Base-by-base conservation (phyloP, 2,797 vertebrate species). In the Acanthornis magna region DNA sequence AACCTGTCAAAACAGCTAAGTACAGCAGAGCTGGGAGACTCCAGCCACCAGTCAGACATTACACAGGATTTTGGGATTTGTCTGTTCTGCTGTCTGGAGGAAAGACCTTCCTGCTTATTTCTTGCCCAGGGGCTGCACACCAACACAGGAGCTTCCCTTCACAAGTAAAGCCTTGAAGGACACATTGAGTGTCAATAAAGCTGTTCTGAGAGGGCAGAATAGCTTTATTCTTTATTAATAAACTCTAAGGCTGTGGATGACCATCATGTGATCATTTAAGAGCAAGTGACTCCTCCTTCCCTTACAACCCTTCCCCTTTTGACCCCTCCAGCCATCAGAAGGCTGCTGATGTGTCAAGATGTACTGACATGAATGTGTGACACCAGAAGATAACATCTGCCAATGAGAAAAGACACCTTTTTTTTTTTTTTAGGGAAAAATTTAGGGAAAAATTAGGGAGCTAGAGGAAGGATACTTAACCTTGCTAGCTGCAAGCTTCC, bases 1-100 rank as follows among this genome's bases (percentile, higher is more conserved):
- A 95, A 95, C 83, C 97, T 97, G 96, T 96, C 96, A 96, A 57
- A 96, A 89, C 79, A 88, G 60, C 76, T 96, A 87, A 93, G 82
- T 87, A 75, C 94, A 95, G 93, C 83, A 96, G 84, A 97, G 97
- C 95, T 94, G 80, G 96, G 96, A 97, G 61, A 93, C 20, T 79
- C 34, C 17, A 60, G 54, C 19, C 66, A 70, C 45, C 30, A 8
- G 34, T 84, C 5, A 61, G n/a, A 70, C 29, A 61, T 36, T 8
- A 11, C 27, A 22, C 1, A 43, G 23, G 76, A 32, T 51, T 88
- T 45, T 78, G 83, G 43, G 47, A 86, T 45, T 4, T 2, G 8
- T 32, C 70, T 79, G 21, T 54, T 80, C 57, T 38, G 42, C 38
- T 16, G 1, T 30, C 66, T 51, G 51, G 34, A 88, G 13, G 32